Percentiles rank a stretch among this genome's conserved stretches.
phyloP scores from a whole-genome alignment of 2,888 invertebrate species.

The Ectemnius continuus region DNA sequence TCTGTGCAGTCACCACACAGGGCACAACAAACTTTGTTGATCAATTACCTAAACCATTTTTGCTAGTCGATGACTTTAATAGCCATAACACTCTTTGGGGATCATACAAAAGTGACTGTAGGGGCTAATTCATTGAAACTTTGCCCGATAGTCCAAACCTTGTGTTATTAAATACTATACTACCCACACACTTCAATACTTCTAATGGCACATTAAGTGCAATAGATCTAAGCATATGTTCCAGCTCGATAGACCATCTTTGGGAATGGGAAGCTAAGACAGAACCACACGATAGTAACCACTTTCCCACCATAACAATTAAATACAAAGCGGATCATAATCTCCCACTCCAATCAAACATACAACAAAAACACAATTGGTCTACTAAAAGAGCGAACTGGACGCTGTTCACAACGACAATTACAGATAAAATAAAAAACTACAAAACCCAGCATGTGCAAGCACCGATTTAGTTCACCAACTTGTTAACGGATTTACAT shows the following conservation, averaged over 20 bases:
- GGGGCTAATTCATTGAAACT: too few relatives aligned
- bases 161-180: too few relatives aligned
- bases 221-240: conserved; percentile 33
- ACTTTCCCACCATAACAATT: conserved; percentile 41
- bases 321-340: too few relatives aligned
- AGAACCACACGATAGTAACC: conserved; percentile 34
- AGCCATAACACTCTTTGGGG: conserved; percentile 57
- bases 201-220: conserved; percentile 16
- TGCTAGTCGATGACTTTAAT: conserved; percentile 52
- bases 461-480: conserved; percentile 9
- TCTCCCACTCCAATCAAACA: too few relatives aligned
- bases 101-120: conserved; percentile 10
- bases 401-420: neutral
- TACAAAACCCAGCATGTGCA: conserved; percentile 28
- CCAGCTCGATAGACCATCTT: conserved; percentile 20
- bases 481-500: too few relatives aligned
- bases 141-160: too few relatives aligned
- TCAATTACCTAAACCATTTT: conserved; percentile 55
- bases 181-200: too few relatives aligned
- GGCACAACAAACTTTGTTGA: too few relatives aligned
- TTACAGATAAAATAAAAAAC: neutral
- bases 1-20: too few relatives aligned
- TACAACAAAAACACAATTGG: too few relatives aligned
- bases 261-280: neutral
- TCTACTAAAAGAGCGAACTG: too few relatives aligned